phyloP scores from a whole-genome alignment of 2,797 vertebrate genomes.

The Florisuga fusca region DNA sequence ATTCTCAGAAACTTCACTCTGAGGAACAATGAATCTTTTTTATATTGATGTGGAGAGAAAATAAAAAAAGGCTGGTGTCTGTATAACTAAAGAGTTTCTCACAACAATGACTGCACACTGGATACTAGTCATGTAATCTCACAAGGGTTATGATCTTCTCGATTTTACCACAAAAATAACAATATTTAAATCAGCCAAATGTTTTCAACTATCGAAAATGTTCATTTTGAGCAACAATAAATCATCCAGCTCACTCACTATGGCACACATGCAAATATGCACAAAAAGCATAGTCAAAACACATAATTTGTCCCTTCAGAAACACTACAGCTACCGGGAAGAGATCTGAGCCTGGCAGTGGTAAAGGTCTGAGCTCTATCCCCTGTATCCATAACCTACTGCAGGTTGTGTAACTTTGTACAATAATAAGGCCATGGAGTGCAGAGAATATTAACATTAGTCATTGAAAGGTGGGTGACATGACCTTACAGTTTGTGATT shows the following conservation, averaged over 20 bases:
- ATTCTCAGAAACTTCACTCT: background rate
- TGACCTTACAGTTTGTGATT: background rate
- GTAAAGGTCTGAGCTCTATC: background rate
- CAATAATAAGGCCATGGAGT: background rate
- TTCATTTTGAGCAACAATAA: background rate
- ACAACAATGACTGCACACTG: background rate
- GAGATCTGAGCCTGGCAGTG: background rate
- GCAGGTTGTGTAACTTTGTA: background rate
- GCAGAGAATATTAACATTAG: background rate
- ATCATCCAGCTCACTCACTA: background rate
- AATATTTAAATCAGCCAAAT: background rate
- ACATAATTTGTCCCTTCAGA: background rate
- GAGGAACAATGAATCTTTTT: background rate
- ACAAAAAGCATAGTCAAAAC: background rate
- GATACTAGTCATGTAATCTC: background rate
- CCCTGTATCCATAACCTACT: background rate
- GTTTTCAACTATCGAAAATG: background rate
- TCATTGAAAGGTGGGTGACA: background rate
- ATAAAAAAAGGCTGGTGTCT: background rate
- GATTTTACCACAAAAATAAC: background rate
- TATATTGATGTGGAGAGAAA: background rate
- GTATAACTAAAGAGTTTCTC: background rate
- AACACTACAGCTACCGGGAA: background rate
- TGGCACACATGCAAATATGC: background rate
- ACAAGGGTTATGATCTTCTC: background rate